Evolutionary conservation across 2,113 vertebrate genomes (phyloP).

Genomic region (Coptodon bakossiorum): DNA sequence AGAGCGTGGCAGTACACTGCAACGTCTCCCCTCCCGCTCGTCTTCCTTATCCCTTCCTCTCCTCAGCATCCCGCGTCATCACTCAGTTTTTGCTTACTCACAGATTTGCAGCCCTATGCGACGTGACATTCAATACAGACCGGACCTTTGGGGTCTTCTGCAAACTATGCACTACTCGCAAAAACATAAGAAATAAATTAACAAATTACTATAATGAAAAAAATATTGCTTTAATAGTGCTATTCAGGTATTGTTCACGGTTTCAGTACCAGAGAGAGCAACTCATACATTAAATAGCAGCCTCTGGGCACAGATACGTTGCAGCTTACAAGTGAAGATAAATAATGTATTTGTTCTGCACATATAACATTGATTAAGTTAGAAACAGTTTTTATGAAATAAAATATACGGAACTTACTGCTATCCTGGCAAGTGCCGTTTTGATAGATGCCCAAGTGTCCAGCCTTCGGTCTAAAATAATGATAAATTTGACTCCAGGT

Average conservation of each 20-base stretch:
- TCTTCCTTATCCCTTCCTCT: background rate
- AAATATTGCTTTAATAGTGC: background rate
- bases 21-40: conserved; percentile 29
- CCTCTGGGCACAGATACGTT: background rate
- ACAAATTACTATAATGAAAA: background rate
- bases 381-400: background rate
- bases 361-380: background rate
- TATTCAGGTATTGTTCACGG: background rate
- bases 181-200: background rate
- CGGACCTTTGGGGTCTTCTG: background rate
- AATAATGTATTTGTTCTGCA: background rate
- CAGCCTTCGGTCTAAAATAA: conserved; percentile 91
- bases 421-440: conserved; percentile 85
- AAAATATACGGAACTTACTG: conserved; percentile 72
- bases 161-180: background rate
- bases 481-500: conserved; percentile 86
- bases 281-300: background rate
- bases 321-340: background rate
- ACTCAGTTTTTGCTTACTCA: conserved; percentile 50
- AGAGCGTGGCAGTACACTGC: conserved; percentile 47
- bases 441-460: conserved; percentile 96
- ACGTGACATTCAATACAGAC: background rate
- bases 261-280: conserved; percentile 66
- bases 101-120: conserved; percentile 26
- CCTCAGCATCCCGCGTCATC: conserved; percentile 43